A percentile compares a stretch with the other conserved stretches of the same genome.
These are phyloP conservation scores for Amorpha juglandis DNA, from an alignment of 2,888 invertebrate genomes.

Conservation along the genomic window DNA sequence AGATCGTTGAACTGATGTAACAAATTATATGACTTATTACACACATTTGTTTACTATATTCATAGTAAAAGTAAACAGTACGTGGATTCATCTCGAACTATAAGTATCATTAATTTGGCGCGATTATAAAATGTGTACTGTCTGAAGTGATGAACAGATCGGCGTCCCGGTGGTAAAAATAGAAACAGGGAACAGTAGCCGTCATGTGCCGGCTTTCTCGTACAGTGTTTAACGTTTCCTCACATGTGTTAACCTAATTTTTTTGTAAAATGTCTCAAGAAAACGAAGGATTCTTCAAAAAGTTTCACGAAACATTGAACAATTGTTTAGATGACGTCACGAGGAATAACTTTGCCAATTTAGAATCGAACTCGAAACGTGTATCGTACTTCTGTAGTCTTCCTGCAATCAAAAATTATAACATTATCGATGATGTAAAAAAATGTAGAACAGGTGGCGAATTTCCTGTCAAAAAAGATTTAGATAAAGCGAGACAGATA, in stretches of 20 bases:
- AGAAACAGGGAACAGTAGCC: slow-evolving; percentile 60
- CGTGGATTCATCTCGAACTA: background rate
- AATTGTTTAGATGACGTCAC: slow-evolving; percentile 82
- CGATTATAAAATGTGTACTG: slow-evolving; percentile 42
- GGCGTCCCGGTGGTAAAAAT: slow-evolving; percentile 73
- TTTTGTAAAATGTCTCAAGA: slow-evolving; percentile 61
- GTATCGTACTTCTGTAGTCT: slow-evolving; percentile 85
- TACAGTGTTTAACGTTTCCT: slow-evolving; percentile 36
- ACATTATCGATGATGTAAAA: slow-evolving; percentile 69
- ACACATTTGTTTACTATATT: slow-evolving; percentile 15
- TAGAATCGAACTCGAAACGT: slow-evolving; percentile 86
- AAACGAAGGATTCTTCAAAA: slow-evolving; percentile 84
- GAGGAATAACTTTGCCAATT: slow-evolving; percentile 86
- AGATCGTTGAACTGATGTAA: slow-evolving; percentile 23
- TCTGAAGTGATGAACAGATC: slow-evolving; percentile 65
- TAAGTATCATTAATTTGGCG: slow-evolving; percentile 17
- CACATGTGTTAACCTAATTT: slow-evolving; percentile 42
- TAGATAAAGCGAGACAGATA: slow-evolving; percentile 83
- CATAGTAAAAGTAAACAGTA: background rate
- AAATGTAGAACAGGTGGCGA: slow-evolving; percentile 64
- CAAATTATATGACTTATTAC: slow-evolving; percentile 3
- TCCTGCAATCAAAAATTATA: slow-evolving; percentile 77
- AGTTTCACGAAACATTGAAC: slow-evolving; percentile 85
- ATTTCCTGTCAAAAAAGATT: slow-evolving; percentile 81
- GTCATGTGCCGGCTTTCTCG: slow-evolving; percentile 62